Conservation (phyloP, 2,797 vertebrate species). For the Diglossa cyanea region DNA sequence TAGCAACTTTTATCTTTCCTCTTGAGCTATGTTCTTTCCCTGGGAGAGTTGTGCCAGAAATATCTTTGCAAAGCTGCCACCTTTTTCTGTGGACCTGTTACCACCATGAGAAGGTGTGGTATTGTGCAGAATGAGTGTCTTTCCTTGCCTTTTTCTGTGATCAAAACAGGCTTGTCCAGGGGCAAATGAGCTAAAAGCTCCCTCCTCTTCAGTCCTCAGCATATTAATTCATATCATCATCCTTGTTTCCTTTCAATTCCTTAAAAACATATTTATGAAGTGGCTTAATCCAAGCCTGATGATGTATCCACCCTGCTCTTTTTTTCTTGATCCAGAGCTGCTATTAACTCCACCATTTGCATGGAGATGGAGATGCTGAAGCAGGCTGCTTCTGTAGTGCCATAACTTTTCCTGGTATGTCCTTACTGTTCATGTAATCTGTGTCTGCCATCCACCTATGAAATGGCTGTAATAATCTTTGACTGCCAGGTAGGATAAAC, state of each 20-base stretch:
- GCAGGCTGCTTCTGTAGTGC: neutral
- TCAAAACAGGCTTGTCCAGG: neutral
- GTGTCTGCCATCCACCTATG: neutral
- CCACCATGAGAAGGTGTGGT: neutral
- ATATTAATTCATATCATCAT: neutral
- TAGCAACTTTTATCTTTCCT: neutral
- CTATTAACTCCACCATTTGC: neutral
- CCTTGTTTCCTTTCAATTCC: neutral
- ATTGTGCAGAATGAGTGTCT: neutral
- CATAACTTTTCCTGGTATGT: neutral
- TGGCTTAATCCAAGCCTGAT: neutral
- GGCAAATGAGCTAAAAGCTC: neutral
- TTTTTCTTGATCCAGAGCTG: neutral
- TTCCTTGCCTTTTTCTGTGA: neutral
- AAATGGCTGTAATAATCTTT: neutral
- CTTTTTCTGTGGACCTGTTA: neutral
- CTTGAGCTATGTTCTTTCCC: neutral
- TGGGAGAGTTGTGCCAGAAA: neutral
- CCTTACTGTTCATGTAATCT: neutral
- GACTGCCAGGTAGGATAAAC: neutral
- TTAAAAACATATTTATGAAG: neutral
- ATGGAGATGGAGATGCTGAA: neutral
- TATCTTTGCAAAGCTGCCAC: neutral
- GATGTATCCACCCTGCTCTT: neutral
- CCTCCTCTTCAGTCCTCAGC: neutral